Evolutionary conservation across 1,140 invertebrate genomes (phyloP), one percentile per base, ranked within the genome.

Genomic region (Telenomus remus): DNA sequence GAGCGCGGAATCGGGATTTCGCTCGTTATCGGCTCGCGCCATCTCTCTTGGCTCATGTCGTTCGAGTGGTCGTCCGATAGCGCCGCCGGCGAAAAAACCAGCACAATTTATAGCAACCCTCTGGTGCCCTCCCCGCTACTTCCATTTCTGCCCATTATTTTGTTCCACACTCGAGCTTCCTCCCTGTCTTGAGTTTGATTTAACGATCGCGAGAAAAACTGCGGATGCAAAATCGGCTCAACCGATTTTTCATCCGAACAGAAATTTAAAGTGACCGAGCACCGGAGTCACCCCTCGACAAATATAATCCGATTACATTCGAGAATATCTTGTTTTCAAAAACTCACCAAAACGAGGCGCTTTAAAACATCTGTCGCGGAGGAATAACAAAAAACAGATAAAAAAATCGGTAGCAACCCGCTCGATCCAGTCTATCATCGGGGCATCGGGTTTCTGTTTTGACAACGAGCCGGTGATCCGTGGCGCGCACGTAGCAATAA

Each of bases 381-480:
- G 56, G 56, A 42, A 12, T 44, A 3, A 44, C 8, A 44, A 44
- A 44, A 13, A 13, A 9, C 1, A 42, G 48, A 39, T n/a, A n/a
- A 53, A 53, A 55, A 64, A 70, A 74, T 61, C 42, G 66, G 44
- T 74, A 49, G 57, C 15, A 59, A 57, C 44, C 39, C 48, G 55
- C 66, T 59, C 54, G 60, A 69, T 65, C 49, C 49, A 64, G 13
- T 51, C 51, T 53, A 59, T 54, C 63, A 55, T 42, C 34, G 50
- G 1, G 56, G 78, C 74, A 69, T 87, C 85, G 81, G 70, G 80
- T 87, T 87, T 83, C 84, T 87, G 83, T 87, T 87, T 86, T 87
- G 86, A 87, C 85, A 86, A 84, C 80, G 77, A 80, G 59, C 68
- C 74, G 80, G 46, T 81, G 84, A 86, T 82, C 81, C 84, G 82